Conservation (phyloP, 2,797 vertebrate species). For the Manis pentadactyla region DNA sequence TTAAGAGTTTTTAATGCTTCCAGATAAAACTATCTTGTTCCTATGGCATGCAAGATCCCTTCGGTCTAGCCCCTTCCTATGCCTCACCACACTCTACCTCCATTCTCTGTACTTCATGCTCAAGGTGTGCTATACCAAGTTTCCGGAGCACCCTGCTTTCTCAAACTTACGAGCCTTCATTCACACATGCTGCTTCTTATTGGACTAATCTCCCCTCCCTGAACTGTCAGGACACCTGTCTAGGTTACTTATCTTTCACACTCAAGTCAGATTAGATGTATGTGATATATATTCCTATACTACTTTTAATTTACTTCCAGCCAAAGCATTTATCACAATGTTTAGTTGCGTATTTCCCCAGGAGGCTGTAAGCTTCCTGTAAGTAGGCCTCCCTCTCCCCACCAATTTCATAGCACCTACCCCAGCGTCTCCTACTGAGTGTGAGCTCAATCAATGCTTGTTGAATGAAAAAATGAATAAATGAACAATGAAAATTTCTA, state of each 20-base stretch:
- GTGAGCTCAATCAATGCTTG: not conserved
- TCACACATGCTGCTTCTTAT: not conserved
- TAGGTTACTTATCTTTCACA: not conserved
- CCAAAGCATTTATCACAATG: not conserved
- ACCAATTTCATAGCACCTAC: not conserved
- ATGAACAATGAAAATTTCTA: slow-evolving; percentile 4
- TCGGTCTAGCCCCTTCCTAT: not conserved
- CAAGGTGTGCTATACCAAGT: no score
- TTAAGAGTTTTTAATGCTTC: not conserved
- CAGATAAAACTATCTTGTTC: not conserved
- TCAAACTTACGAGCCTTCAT: not conserved
- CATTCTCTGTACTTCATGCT: not conserved
- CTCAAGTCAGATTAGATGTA: not conserved
- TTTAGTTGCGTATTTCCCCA: not conserved
- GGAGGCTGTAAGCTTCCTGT: not conserved
- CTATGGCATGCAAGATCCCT: no score
- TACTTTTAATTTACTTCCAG: not conserved
- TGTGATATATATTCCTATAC: not conserved
- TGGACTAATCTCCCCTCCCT: not conserved
- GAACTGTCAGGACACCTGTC: not conserved
- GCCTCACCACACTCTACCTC: not conserved
- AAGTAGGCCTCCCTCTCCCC: fast-evolving
- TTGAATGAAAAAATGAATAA: not conserved
- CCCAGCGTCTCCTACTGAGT: not conserved
- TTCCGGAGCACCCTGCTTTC: not conserved